Base-by-base conservation (phyloP, 2,797 vertebrate genomes). In the Antennarius maculatus region DNA sequence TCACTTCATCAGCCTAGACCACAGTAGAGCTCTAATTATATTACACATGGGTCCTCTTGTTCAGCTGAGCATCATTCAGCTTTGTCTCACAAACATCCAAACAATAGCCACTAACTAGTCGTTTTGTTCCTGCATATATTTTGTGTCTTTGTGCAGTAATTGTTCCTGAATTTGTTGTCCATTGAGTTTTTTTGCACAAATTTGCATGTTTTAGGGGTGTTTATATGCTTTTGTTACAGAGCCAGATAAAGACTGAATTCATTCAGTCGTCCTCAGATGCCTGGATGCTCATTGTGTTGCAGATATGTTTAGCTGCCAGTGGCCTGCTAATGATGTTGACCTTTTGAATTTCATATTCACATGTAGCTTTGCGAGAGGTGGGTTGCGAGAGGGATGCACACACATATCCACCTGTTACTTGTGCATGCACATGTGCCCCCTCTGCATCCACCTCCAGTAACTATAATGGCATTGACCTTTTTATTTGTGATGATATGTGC, bases 391-490 rank as follows among this genome's bases (percentile, higher is more conserved):
- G 69, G 42, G 59, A 43, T 10, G 23, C 66, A 43, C 68, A 37
- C 16, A 5, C 15, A 72, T 17, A 64, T 5, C 18, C 53, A 55
- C 54, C 27, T 75, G 77, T 74, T 71, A 41, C 66, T 58, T 31
- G 76, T 16, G 56, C 61, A 61, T 42, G 28, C 78, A 54, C 72
- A 45, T 77, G 54, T 72, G 45, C 58, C 39, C 51, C 14, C 23
- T 18, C 27, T 63, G 23, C 85, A 67, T 75, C 76, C 69, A 74
- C 76, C 76, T 77, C 70, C 79, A 78, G 63, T 61, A 76, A 79
- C 82, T 75, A 79, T 94, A 91, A 94, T 94, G 91, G 92, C 85
- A 83, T 80, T 93, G 93, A 92, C 93, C 92, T 94, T 93, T 93
- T 91, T 88, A 83, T 92, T 91, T 86, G 81, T 54, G 68, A 74